Base-by-base conservation (phyloP, 2,888 invertebrate species). In the Ophioninae sp. region DNA sequence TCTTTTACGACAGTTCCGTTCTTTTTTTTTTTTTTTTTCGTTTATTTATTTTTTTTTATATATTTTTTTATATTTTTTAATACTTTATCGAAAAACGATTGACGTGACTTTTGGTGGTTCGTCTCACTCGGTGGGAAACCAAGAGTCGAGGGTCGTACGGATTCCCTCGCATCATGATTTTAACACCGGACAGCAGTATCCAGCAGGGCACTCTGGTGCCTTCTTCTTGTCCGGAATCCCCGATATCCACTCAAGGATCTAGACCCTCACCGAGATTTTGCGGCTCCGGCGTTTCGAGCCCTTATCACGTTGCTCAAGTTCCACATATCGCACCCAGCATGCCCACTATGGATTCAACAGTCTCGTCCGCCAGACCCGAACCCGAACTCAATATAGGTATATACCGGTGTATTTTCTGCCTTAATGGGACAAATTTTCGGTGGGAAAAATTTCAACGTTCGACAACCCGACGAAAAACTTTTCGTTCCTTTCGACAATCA, bases 321-420 rank as follows among this genome's bases (percentile, higher is more conserved):
- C 88, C 91, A 21, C 90, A 89, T 81, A 85, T 89, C 87, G 87
- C 88, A 21, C 88, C 92, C 0, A 89, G 87, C 61, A 91, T 92
- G 92, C 93, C 93, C 13, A 93, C 93, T 44, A 93, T 93, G 91
- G 92, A 93, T 83, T 91, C 92, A 1, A 93, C 93, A 8, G 92
- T 93, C 7, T 93, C 92, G 1, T 93, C 91, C 37, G 93, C 91
- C 50, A 92, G 91, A 86, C 92, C 95, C 83, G 96, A 96, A 91
- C 96, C 96, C 56, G 96, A 95, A 88, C 94, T 96, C 82, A 95
- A 96, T 93, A 95, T 96, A 95, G 96, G 96, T 96, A 94, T 85
- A 85, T 20, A n/a, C n/a, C n/a, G n/a, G n/a, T n/a, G n/a, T n/a
- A n/a, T n/a, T n/a, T n/a, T n/a, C n/a, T n/a, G n/a, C n/a, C n/a